A percentile compares a stretch with the other conserved stretches of the same genome.
These are phyloP conservation scores for Antedon bifida DNA, from an alignment of 35 echinoderm and acorn worm species.

Conservation along the genomic window DNA sequence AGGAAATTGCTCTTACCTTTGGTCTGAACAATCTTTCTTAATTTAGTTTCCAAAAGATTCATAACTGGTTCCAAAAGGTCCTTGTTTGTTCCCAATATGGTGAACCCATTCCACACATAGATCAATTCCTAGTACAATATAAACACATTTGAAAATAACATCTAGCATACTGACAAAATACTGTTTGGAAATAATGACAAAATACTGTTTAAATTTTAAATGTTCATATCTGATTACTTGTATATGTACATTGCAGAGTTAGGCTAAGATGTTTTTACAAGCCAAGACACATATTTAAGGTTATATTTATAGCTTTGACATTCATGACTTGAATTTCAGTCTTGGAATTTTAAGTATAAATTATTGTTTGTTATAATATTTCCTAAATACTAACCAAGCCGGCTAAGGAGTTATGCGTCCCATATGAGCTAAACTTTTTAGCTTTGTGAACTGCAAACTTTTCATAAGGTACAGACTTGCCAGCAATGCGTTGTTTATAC, in stretches of 20 bases:
- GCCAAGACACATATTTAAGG: no score
- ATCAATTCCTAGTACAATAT: conserved; percentile 56
- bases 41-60: conserved; percentile 37
- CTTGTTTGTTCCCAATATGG: conserved; percentile 62
- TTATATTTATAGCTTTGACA: no score
- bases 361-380: not conserved
- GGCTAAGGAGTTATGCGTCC: conserved; percentile 41
- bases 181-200: no score
- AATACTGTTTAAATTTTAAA: no score
- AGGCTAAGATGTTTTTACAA: no score
- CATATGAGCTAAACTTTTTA: conserved; percentile 58
- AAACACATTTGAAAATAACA: conserved; percentile 6
- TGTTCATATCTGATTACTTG: no score
- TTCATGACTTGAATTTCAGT: no score
- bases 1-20: conserved; percentile 38
- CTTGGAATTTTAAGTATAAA: no score
- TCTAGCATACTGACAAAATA: no score
- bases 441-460: conserved; percentile 84
- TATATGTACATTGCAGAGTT: no score
- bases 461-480: conserved; percentile 91
- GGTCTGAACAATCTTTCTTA: conserved; percentile 58
- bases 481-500: conserved; percentile 79
- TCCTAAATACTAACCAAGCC: conserved; percentile 58
- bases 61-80: conserved; percentile 66
- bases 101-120: conserved; percentile 96